Conservation (phyloP, 2,888 invertebrate genomes). For the Ischnura elegans region DNA sequence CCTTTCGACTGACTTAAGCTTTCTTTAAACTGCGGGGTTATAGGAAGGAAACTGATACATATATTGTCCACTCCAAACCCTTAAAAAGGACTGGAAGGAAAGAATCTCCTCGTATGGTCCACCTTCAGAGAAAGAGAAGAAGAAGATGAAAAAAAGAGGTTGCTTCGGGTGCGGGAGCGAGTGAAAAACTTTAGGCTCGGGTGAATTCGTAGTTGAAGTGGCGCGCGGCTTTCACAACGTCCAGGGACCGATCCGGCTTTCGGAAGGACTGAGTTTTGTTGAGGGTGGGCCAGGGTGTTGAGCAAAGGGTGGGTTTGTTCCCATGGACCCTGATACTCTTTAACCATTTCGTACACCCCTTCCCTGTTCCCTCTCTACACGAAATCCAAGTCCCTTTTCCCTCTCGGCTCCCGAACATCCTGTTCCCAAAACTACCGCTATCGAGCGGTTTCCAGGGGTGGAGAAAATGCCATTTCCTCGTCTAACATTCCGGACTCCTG, state of each 20-base stretch:
- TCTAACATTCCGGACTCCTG: not conserved
- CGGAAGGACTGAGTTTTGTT: not conserved
- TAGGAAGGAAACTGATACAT: slow-evolving; percentile 3
- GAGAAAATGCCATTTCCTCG: slow-evolving; percentile 6
- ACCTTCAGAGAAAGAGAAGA: not conserved
- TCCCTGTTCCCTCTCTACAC: not conserved
- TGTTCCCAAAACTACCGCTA: slow-evolving; percentile 12
- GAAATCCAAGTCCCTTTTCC: not conserved
- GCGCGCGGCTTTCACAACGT: not conserved
- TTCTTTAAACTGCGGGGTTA: not conserved
- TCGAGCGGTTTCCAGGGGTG: not conserved
- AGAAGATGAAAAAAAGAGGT: not conserved
- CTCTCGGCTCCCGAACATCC: not conserved
- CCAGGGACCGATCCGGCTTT: not conserved
- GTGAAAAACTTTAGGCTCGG: too few relatives aligned
- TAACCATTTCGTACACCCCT: not conserved
- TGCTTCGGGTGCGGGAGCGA: too few relatives aligned
- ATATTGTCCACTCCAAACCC: slow-evolving; percentile 34
- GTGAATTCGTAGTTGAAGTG: slow-evolving; percentile 1
- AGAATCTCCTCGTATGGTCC: not conserved
- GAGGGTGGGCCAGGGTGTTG: not conserved
- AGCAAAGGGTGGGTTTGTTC: not conserved
- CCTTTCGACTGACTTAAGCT: not conserved
- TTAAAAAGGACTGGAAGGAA: not conserved
- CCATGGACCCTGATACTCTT: not conserved